Conservation (phyloP, 2,888 invertebrate genomes). For the Ephialtes manifestator region DNA sequence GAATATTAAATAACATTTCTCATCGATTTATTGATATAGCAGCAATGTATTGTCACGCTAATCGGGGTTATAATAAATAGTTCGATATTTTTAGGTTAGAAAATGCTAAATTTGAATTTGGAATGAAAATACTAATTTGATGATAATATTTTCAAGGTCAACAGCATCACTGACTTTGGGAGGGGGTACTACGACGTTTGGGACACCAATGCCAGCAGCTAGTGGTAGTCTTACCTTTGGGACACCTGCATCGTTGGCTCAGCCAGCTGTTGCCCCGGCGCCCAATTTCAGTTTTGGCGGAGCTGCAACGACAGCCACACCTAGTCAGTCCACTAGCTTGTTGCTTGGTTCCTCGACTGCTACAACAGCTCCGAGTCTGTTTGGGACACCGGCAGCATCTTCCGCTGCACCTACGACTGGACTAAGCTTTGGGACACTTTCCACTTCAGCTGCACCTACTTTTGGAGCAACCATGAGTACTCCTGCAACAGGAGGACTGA, state of each 20-base stretch:
- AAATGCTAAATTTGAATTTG: background rate
- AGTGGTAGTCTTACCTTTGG: slow-evolving; percentile 81
- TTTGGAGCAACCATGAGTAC: slow-evolving; percentile 81
- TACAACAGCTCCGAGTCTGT: slow-evolving; percentile 63
- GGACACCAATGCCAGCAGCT: slow-evolving; percentile 73
- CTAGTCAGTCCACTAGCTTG: slow-evolving; percentile 78
- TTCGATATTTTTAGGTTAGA: background rate
- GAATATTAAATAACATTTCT: background rate
- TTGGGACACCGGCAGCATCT: slow-evolving; percentile 73
- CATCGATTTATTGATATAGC: background rate
- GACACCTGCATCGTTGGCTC: slow-evolving; percentile 74
- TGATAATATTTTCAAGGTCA: slow-evolving; percentile 68
- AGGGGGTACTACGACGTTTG: slow-evolving; percentile 72
- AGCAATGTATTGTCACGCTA: background rate
- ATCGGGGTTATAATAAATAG: background rate
- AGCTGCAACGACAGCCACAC: slow-evolving; percentile 67
- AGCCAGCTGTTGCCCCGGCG: slow-evolving; percentile 69
- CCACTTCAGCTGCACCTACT: slow-evolving; percentile 79
- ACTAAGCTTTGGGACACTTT: slow-evolving; percentile 78
- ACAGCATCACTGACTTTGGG: slow-evolving; percentile 74
- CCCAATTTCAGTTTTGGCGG: slow-evolving; percentile 76
- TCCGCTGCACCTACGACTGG: slow-evolving; percentile 76
- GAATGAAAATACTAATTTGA: slow-evolving; percentile 15
- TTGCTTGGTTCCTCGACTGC: slow-evolving; percentile 70
- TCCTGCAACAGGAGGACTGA: slow-evolving; percentile 75